Evolutionary conservation across 2,113 vertebrate genomes (phyloP).

Genomic region (Naja naja): DNA sequence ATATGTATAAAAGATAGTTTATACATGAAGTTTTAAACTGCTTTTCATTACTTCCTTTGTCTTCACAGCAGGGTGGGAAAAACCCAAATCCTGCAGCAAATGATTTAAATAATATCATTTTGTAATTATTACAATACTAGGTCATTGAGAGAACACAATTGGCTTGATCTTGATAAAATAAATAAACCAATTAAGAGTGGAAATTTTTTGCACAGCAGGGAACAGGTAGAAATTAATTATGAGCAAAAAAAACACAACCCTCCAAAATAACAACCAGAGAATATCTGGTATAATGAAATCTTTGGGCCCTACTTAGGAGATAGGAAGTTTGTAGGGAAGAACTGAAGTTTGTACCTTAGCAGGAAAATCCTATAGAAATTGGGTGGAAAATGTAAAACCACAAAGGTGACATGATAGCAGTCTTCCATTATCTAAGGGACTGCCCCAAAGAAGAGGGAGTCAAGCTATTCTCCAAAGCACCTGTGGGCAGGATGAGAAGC

Average conservation of each 20-base stretch:
- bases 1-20: not conserved
- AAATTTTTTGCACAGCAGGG: not conserved
- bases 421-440: too few species aligned
- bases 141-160: not conserved
- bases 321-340: not conserved
- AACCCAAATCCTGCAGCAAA: conserved; percentile 9
- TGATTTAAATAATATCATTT: not conserved
- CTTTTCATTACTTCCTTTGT: conserved; percentile 5
- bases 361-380: not conserved
- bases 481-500: too few species aligned
- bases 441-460: too few species aligned
- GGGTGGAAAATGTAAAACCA: not conserved
- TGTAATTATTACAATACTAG: conserved; percentile 1
- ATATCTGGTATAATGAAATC: not conserved
- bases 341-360: not conserved
- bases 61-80: not conserved
- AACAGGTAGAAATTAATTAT: conserved; percentile 14
- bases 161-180: not conserved
- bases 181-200: conserved; percentile 5
- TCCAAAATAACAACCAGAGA: not conserved
- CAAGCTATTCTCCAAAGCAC: too few species aligned
- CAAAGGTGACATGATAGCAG: too few species aligned
- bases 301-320: not conserved
- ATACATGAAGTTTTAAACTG: not conserved
- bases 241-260: too few species aligned